Conservation (phyloP, 2,888 invertebrate genomes). For the Keiferia lycopersicella region DNA sequence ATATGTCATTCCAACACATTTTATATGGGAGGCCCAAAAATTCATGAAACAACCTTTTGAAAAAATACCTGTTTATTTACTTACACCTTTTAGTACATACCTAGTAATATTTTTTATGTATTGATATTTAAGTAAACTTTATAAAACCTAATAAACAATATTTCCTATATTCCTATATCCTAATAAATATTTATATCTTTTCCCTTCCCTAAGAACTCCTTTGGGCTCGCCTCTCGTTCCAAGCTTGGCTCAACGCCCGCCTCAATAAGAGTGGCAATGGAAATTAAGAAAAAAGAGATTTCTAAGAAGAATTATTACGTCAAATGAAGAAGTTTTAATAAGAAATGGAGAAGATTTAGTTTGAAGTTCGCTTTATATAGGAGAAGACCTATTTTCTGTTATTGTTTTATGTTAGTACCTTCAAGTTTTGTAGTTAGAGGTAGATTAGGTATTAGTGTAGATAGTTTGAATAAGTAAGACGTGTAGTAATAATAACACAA, state of each 20-base stretch:
- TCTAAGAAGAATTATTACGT: conserved; percentile 33
- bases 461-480: background rate
- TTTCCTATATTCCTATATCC: too few relatives aligned
- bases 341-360: conserved; percentile 31
- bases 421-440: background rate
- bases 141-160: background rate
- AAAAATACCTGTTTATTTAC: too few relatives aligned
- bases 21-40: too few relatives aligned
- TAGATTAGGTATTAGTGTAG: conserved; percentile 10
- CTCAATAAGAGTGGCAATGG: conserved; percentile 37
- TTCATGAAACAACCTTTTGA: too few relatives aligned
- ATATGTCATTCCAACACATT: too few relatives aligned
- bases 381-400: conserved; percentile 40
- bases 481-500: background rate
- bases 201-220: conserved; percentile 46
- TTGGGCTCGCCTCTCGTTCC: conserved; percentile 52
- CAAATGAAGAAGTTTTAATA: conserved; percentile 23
- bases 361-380: conserved; percentile 36
- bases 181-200: conserved; percentile 5
- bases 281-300: conserved; percentile 21
- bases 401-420: conserved; percentile 47
- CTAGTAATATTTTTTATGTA: too few relatives aligned
- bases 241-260: conserved; percentile 51
- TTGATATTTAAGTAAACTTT: too few relatives aligned
- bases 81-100: too few relatives aligned